Evolutionary conservation across 2,113 vertebrate genomes (phyloP).

Genomic region (Oncorhynchus clarkii): DNA sequence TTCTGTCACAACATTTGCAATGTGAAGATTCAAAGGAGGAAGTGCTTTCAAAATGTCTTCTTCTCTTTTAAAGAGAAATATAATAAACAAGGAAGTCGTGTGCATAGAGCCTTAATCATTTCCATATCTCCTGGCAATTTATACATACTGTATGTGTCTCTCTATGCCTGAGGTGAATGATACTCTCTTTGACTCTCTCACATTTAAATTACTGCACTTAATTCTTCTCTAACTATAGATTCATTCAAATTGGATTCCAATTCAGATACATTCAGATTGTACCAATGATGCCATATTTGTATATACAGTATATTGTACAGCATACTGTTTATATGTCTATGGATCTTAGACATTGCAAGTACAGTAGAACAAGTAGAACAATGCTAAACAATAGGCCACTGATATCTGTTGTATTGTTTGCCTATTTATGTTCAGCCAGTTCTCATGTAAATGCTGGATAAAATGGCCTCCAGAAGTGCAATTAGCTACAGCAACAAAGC

Average conservation of each 20-base stretch:
- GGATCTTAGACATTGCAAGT: too few relatives aligned
- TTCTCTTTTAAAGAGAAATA: not conserved
- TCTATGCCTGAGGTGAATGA: not conserved
- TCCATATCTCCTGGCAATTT: constrained; percentile 1
- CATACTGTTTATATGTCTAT: too few relatives aligned
- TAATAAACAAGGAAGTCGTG: not conserved
- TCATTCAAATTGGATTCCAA: not conserved
- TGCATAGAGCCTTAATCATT: not conserved
- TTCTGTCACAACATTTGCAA: not conserved
- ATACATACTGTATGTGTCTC: not conserved
- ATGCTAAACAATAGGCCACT: too few relatives aligned
- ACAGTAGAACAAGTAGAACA: too few relatives aligned
- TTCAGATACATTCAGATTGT: too few relatives aligned
- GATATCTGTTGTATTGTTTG: not conserved
- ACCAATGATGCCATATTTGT: too few relatives aligned
- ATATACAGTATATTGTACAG: too few relatives aligned
- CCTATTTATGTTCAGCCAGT: not conserved
- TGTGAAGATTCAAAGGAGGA: not conserved
- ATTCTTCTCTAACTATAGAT: not conserved
- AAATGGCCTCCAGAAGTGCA: not conserved
- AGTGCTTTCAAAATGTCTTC: not conserved
- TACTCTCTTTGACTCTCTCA: not conserved
- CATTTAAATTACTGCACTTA: too few relatives aligned
- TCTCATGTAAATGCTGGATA: not conserved
- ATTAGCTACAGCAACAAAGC: constrained; percentile 5